Percentiles rank a stretch among this genome's conserved stretches.
These are phyloP conservation scores for Zygogramma bicolorata DNA, from an alignment of 2,888 invertebrate species.

Conservation along the genomic window DNA sequence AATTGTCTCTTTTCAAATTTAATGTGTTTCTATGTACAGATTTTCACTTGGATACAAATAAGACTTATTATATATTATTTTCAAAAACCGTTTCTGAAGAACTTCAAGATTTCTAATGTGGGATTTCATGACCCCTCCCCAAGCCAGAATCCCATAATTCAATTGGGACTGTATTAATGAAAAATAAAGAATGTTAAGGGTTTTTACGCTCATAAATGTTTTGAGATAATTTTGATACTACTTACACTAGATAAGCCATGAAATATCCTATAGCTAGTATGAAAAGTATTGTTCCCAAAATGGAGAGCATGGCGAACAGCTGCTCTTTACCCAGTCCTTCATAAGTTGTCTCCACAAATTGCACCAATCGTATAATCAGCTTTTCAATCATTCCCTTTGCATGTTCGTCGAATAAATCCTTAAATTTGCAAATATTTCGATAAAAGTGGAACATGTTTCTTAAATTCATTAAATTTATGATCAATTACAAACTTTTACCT, in stretches of 20 bases:
- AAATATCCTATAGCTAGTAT: constrained; percentile 85
- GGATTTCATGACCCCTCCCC: no score
- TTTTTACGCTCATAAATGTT: no score
- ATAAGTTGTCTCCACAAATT: constrained; percentile 78
- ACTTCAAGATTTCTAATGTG: no score
- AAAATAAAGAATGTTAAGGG: no score
- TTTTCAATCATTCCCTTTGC: constrained; percentile 79
- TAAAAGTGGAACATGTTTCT: background rate
- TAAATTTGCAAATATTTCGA: constrained; percentile 42
- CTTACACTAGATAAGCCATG: constrained; percentile 85
- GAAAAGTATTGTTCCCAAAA: constrained; percentile 82
- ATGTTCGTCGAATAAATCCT: constrained; percentile 85
- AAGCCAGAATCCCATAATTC: no score
- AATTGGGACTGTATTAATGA: no score
- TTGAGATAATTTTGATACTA: no score
- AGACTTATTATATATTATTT: no score
- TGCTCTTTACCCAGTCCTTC: constrained; percentile 83
- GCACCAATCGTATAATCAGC: constrained; percentile 74
- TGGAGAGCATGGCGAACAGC: constrained; percentile 82
- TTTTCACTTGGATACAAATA: no score
- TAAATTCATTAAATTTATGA: background rate
- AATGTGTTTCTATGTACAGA: no score
- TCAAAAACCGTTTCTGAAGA: no score
- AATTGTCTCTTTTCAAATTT: no score
- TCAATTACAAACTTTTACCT: constrained; percentile 70